Evolutionary conservation across 2,888 invertebrate species (phyloP), one percentile per base, ranked within the genome.

Genomic region (Torymus texanus): DNA sequence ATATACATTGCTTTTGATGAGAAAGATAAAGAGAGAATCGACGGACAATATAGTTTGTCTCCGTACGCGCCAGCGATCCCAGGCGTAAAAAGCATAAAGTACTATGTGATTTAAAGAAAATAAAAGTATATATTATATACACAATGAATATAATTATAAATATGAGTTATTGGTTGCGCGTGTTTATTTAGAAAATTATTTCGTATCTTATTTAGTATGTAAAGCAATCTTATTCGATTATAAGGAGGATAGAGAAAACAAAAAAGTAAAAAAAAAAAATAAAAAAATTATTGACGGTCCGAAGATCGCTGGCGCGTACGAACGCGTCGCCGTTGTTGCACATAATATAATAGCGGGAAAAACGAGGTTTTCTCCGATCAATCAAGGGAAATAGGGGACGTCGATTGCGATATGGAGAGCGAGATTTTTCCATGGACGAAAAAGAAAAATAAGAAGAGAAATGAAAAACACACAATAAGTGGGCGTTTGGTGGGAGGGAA

Each of bases 361-460:
- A 55, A 70, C 79, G 82, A 72, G 65, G 51, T 79, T 78, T 65
- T 68, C 41, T 41, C 41, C 8, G 41, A 41, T 41, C 8, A 41
- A 41, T 41, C 41, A 41, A 41, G 41, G 76, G 75, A 81, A 78
- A 78, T 67, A 75, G 65, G 77, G 80, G 78, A 79, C 76, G 78
- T 62, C 56, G 70, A 74, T 75, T 75, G 78, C 62, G 78, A 41
- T 80, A 75, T 72, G 68, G 75, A 66, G 66, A 68, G 66, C 14
- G 76, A 55, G 56, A 50, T 65, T 65, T 75, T 56, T 63, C 62
- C 11, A 14, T 14, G 4, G 68, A 74, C 56, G 70, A 16, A 65
- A 68, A 59, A 50, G 56, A 83, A 84, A 79, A 82, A 81, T 81
- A 82, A 81, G 63, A 76, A 74, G 59, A 81, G 21, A 21, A 21